Evolutionary conservation across 2,888 invertebrate species (phyloP), one percentile per base, ranked within the genome.

Genomic region (Rutpela maculata): DNA sequence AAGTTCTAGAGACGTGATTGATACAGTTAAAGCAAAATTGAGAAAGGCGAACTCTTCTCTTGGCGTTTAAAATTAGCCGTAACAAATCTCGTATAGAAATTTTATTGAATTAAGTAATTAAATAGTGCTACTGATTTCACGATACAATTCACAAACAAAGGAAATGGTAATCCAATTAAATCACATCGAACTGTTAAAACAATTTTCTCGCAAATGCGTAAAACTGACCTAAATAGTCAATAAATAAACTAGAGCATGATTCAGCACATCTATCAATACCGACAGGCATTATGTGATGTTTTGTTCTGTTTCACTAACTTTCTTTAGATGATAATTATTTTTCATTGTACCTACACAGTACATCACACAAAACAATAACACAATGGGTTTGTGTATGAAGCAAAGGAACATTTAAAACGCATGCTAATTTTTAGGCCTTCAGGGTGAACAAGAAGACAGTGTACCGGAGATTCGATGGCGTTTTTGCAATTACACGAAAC

Each of bases 191-290:
- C 50, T n/a, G 15, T 26, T 62, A 31, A n/a, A 65, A 65, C 6
- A 38, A 65, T 43, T 11, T 35, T 17, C 62, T 31, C 19, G 4
- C 22, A 22, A 55, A 26, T n/a, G 67, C 26, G 26, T 22, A 55
- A 67, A 66, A 67, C 10, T 67, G 67, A 67, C 67, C 65, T 19
- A 43, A 66, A 66, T 19, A 4, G 17, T 9, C 35, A 57, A 15
- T 50, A 62, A 12, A 19, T 38, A 70, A 70, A 70, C 60, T 70
- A 12, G 70, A 70, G 35, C 70, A 62, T 60, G 60, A 60, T 43
- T 60, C 38, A 60, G 70, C 70, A 57, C 9, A 60, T 70, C 18
- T 38, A 35, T 69, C 22, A 35, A 26, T 43, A 70, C 43, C 19
- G 11, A 19, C 56, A 17, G 55, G 57, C 15, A 11, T 56, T 56